phyloP scores from a whole-genome alignment of 2,888 invertebrate genomes.

The Fabriciana adippe region DNA sequence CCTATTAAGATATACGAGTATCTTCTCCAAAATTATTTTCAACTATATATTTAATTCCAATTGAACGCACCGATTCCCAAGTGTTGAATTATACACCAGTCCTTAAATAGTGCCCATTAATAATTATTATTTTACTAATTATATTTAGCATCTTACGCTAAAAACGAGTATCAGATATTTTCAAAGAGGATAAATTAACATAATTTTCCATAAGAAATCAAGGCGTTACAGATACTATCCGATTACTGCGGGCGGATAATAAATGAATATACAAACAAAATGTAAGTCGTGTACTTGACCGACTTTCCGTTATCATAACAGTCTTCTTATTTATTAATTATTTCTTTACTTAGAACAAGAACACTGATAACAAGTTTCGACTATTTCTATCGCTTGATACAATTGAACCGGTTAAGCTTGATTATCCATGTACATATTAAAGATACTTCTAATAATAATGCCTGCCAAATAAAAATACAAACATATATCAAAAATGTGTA shows the following conservation, averaged over 20 bases:
- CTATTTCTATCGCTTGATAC: not conserved
- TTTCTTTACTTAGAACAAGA: not conserved
- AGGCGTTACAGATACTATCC: conserved; percentile 5
- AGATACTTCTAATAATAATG: no score
- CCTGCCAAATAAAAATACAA: not conserved
- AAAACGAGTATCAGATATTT: no score
- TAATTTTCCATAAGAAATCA: conserved; percentile 2
- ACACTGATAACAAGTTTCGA: conserved; percentile 16
- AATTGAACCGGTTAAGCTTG: not conserved
- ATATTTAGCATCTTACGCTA: no score
- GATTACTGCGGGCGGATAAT: conserved; percentile 18
- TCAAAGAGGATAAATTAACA: no score
- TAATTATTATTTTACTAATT: no score
- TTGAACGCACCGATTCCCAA: no score
- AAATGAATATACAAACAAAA: conserved; percentile 3
- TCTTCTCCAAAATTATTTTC: no score
- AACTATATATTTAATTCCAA: no score
- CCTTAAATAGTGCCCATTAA: no score
- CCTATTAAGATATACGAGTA: no score
- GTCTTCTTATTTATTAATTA: conserved; percentile 7
- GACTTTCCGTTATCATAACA: conserved; percentile 19
- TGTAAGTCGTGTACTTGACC: conserved; percentile 27
- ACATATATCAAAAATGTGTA: no score
- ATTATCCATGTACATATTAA: conserved; percentile 11
- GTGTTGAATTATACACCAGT: no score